Conservation (phyloP, 2,888 invertebrate genomes). For the Scaptomyza parva region DNA sequence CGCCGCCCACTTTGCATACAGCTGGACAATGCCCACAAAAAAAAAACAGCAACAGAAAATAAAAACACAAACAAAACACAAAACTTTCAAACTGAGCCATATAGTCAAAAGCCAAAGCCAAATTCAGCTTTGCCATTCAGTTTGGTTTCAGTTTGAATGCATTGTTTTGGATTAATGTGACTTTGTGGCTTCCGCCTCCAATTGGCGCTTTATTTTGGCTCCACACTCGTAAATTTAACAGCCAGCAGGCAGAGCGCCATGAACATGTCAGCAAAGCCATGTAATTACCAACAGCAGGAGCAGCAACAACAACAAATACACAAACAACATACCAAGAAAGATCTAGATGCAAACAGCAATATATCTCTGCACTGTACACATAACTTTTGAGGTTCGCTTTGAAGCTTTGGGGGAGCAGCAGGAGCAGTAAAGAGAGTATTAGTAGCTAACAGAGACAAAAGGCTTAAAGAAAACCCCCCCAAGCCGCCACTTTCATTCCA, state of each 20-base stretch:
- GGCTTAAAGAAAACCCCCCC: conserved; percentile 8
- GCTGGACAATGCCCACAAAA: conserved; percentile 43
- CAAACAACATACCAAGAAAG: not conserved
- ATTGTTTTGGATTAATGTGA: conserved; percentile 75
- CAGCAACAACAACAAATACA: conserved; percentile 34
- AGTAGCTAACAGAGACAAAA: conserved; percentile 11
- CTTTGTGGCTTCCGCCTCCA: conserved; percentile 75
- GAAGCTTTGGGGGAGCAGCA: conserved; percentile 17
- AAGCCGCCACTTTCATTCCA: conserved; percentile 30
- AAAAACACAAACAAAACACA: conserved; percentile 34
- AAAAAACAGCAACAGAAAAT: too few relatives aligned
- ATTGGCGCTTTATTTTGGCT: conserved; percentile 67
- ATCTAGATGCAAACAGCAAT: conserved; percentile 20
- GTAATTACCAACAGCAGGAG: conserved; percentile 74
- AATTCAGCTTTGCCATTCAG: conserved; percentile 4
- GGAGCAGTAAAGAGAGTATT: conserved; percentile 14
- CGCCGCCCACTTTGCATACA: conserved; percentile 72
- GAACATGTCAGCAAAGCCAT: conserved; percentile 78
- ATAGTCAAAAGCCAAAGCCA: conserved; percentile 9
- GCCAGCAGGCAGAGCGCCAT: conserved; percentile 61
- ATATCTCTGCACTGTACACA: conserved; percentile 35
- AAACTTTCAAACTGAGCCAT: conserved; percentile 58
- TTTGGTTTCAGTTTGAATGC: conserved; percentile 27
- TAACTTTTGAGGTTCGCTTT: conserved; percentile 30
- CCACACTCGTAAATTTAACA: conserved; percentile 62